These are phyloP conservation scores for Varecia variegata DNA, from an alignment of 2,797 vertebrate genomes.

Conservation along the genomic window DNA sequence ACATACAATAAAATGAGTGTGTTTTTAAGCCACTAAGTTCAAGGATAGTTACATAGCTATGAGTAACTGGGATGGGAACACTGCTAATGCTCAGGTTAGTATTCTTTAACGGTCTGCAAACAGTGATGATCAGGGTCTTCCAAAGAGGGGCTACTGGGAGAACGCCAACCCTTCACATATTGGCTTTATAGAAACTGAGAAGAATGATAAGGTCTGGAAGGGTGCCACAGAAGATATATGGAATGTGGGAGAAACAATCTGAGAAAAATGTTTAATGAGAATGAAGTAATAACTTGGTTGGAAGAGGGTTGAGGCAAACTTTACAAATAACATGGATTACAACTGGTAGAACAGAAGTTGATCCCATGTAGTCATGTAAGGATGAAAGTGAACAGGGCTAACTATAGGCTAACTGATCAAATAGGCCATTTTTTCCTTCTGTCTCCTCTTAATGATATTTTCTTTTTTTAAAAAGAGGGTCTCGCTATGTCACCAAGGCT, in stretches of 20 bases:
- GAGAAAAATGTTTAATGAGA: not conserved
- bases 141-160: not conserved
- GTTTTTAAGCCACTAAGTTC: not conserved
- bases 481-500: not conserved
- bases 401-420: not conserved
- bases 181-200: not conserved
- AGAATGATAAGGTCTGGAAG: not conserved
- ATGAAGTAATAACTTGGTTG: not conserved
- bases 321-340: not conserved
- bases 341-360: not conserved
- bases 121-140: not conserved
- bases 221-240: not conserved
- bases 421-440: not conserved
- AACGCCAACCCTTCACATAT: not conserved
- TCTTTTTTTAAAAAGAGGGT: not conserved
- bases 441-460: not conserved
- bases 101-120: not conserved
- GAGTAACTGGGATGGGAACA: not conserved
- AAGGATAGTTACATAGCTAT: not conserved
- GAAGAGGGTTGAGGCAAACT: not conserved
- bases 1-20: not conserved
- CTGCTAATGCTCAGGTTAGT: not conserved
- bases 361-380: not conserved
- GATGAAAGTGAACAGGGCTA: not conserved
- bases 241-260: not conserved